These are phyloP conservation scores for Brachyrhaphis roseni DNA, from an alignment of 2,797 vertebrate species.

Conservation along the genomic window DNA sequence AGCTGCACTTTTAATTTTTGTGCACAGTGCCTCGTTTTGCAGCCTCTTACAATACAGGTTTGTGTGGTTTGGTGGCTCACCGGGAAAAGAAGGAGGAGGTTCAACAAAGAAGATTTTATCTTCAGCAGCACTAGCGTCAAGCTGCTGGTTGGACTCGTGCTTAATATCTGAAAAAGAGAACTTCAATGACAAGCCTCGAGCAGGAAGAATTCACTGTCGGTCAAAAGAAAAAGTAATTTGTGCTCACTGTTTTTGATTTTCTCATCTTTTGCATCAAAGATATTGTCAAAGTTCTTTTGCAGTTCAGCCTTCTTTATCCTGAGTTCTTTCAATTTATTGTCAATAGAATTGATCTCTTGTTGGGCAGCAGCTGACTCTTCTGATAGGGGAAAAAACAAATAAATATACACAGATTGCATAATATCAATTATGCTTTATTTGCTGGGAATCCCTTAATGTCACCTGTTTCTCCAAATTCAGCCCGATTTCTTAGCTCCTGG, in stretches of 20 bases:
- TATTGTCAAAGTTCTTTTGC: slow-evolving; percentile 15
- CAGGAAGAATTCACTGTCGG: neutral
- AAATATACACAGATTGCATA: neutral
- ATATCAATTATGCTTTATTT: neutral
- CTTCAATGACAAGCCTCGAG: neutral
- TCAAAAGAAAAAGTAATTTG: no score
- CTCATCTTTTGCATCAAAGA: neutral
- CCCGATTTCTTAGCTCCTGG: slow-evolving; percentile 56
- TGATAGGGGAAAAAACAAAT: neutral
- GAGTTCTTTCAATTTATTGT: slow-evolving; percentile 53
- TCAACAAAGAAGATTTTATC: slow-evolving; percentile 37
- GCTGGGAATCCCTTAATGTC: neutral
- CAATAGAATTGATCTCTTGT: slow-evolving; percentile 46
- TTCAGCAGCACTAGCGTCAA: accelerated
- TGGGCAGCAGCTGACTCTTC: slow-evolving; percentile 18
- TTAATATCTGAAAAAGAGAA: slow-evolving; percentile 14
- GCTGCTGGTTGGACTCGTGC: neutral
- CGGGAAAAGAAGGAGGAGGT: slow-evolving; percentile 51
- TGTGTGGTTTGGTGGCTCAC: slow-evolving; percentile 41
- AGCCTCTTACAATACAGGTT: neutral
- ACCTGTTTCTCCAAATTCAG: slow-evolving; percentile 49
- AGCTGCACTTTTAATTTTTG: neutral
- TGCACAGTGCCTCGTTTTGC: neutral
- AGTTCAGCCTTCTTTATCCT: slow-evolving; percentile 48
- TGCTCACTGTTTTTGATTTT: neutral